These are phyloP conservation scores for Onychorhynchus coronatus DNA, from an alignment of 2,113 vertebrate species.

Conservation along the genomic window DNA sequence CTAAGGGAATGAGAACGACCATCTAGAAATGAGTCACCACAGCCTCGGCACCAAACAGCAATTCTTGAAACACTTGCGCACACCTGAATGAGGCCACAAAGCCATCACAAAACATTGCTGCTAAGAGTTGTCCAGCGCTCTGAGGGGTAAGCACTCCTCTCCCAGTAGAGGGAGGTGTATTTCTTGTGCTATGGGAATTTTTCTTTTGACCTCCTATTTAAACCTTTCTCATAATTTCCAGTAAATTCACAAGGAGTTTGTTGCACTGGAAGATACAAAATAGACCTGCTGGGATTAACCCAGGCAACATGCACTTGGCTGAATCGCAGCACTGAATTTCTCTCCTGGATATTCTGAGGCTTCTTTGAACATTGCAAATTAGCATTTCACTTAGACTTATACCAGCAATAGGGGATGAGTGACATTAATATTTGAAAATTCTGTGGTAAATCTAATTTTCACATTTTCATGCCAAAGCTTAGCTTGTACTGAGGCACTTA, in stretches of 20 bases:
- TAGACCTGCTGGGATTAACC: neutral
- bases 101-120: neutral
- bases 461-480: neutral
- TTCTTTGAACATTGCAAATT: neutral
- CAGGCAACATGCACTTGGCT: neutral
- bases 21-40: neutral
- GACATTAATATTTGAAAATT: neutral
- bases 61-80: neutral
- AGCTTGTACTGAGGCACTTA: neutral
- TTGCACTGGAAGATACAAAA: neutral
- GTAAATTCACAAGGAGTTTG: neutral
- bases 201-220: neutral
- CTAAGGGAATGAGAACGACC: neutral
- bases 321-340: neutral
- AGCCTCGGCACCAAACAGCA: neutral
- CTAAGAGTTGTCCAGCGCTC: neutral
- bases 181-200: neutral
- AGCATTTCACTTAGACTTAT: neutral
- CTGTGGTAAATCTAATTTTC: conserved; percentile 1
- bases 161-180: neutral
- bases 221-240: neutral
- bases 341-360: neutral
- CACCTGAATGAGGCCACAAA: accelerated
- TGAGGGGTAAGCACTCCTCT: neutral
- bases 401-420: neutral